Evolutionary conservation across 1,140 invertebrate species (phyloP), one percentile per base, ranked within the genome.

Genomic region (Anoplolepis gracilipes): DNA sequence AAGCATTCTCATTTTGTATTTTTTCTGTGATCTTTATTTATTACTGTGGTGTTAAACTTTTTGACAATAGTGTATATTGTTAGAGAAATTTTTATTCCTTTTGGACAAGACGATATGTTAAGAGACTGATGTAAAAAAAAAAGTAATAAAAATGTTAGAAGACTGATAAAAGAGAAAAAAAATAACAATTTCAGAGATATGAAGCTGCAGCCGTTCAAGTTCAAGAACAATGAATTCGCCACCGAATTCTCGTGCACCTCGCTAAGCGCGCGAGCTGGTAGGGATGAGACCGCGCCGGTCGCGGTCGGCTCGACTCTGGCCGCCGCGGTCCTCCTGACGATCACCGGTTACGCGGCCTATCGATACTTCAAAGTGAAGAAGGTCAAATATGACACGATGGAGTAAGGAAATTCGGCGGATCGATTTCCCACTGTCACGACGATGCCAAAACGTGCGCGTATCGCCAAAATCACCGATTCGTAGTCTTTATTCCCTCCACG

Each of bases 321-420:
- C 1, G 96, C 98, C 33, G 97, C 97, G 1, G 97, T 98, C 8
- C 95, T 98, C 0, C 94, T 97, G 11, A 98, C 97, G 0, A 96
- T 99, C 22, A 96, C 97, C 4, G 98, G 97, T 0, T 99, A 99
- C 92, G 97, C 97, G 0, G 96, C 97, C n/a, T 98, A 96, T 94
- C 96, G 98, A 89, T 98, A 98, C 92, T 96, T 98, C 91, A 98
- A 98, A 93, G 96, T 98, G 39, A 98, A 98, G 94, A 98, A 98
- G 92, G 97, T 98, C 6, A 97, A 98, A 91, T 99, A 99, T 93
- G 98, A 98, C 91, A 98, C 97, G 1, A 98, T 98, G 98, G 97
- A 98, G 93, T 98, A 97, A 96, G 42, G 0, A 22, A 11, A 22
- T 0, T 16, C 22, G 10, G 16, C 30, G 1, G 22, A 49, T 88